Evolutionary conservation across 2,888 invertebrate species (phyloP).

Genomic region (Trachelus troglodyta): DNA sequence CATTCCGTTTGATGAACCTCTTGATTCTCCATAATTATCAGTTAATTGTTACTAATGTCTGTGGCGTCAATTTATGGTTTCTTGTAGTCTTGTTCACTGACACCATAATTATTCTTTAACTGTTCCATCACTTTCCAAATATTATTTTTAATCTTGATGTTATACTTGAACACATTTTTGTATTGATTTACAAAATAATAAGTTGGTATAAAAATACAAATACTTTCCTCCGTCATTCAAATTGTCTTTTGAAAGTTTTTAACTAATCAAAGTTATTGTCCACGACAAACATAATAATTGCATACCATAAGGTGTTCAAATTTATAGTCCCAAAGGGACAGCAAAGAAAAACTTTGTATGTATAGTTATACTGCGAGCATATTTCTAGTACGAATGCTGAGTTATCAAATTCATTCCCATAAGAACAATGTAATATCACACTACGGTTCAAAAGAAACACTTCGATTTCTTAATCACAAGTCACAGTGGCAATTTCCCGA

Average conservation of each 20-base stretch:
- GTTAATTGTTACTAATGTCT: neutral
- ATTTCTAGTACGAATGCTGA: neutral
- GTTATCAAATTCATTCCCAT: neutral
- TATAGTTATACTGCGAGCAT: neutral
- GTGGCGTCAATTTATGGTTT: neutral
- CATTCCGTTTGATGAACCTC: neutral
- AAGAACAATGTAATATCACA: neutral
- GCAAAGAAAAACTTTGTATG: neutral
- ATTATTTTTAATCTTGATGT: neutral
- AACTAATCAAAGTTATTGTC: neutral
- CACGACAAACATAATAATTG: neutral
- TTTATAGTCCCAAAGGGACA: too few species aligned
- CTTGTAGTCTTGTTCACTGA: neutral
- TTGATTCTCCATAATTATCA: neutral
- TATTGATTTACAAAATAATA: neutral
- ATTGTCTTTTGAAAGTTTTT: neutral
- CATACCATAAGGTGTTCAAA: neutral
- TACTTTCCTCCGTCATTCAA: neutral
- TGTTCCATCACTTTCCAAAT: neutral
- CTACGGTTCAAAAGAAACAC: neutral
- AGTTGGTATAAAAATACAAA: neutral
- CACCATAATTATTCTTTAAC: neutral
- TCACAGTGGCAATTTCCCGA: neutral
- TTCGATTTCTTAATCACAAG: neutral
- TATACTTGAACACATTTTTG: neutral